Base-by-base conservation (phyloP, 2,797 vertebrate genomes). In the Gymnoscopelus microlampas region DNA sequence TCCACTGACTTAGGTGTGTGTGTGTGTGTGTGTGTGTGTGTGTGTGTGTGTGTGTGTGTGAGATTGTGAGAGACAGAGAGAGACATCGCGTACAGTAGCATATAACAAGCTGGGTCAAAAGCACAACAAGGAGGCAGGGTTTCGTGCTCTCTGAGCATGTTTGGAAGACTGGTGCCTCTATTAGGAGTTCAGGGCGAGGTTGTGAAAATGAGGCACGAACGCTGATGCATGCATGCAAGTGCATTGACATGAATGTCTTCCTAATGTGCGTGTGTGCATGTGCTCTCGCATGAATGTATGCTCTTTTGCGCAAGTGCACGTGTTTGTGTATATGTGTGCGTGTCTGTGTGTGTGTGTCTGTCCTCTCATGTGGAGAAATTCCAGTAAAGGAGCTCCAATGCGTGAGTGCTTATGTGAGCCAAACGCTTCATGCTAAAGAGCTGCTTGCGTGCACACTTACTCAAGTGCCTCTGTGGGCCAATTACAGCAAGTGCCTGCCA, bases 391-490 rank as follows among this genome's bases (percentile, higher is more conserved):
- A 57, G 49, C 50, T 53, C 44, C 6, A 29, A 29, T 19, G 68
- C 64, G 19, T 77, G 70, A 73, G 49, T 8, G 48, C 67, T 29
- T 29, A 64, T 77, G 54, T 64, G 48, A 64, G 76, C 68, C 70
- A 72, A 64, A 59, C 73, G 66, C 59, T 48, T 78, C 63, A 24
- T 77, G 63, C 50, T 59, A 51, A 66, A 15, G 67, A 78, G 76
- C 74, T 63, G 66, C 68, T 83, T 51, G 71, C 82, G 54, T 80
- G 76, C 82, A 73, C 54, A 56, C 66, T 44, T 44, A 44, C 39
- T 70, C 51, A 63, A 76, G 78, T 61, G 54, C 63, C 50, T 76
- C 75, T 79, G 24, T 59, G 11, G 77, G 85, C 71, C 60, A 82
- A 82, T 81, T 68, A 78, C 50, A 39, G 60, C 12, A 57, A 70